phyloP scores from a whole-genome alignment of 2,797 vertebrate species.

The Amblyopsis hoosieri region DNA sequence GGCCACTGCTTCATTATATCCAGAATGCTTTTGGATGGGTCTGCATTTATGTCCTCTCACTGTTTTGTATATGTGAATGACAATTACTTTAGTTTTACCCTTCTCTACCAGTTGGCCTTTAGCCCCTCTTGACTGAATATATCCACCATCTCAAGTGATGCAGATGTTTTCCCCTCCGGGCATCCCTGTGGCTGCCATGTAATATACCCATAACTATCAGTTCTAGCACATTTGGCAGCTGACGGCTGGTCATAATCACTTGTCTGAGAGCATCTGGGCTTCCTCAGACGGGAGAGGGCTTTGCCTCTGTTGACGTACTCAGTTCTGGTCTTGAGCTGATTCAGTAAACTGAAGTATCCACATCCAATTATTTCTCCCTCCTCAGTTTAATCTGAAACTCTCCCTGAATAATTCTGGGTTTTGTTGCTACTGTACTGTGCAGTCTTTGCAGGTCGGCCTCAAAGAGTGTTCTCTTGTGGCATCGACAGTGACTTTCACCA shows the following conservation, averaged over 20 bases:
- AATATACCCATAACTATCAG: slow-evolving; percentile 8
- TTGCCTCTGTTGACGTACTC: slow-evolving; percentile 12
- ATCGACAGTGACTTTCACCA: slow-evolving; percentile 4
- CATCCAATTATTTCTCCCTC: slow-evolving; percentile 12
- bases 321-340: slow-evolving; percentile 16
- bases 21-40: slow-evolving; percentile 3
- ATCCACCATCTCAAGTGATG: slow-evolving; percentile 1
- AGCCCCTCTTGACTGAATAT: slow-evolving; percentile 3
- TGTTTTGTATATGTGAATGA: slow-evolving; percentile 7
- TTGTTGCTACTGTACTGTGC: background rate
- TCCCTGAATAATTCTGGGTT: slow-evolving; percentile 5
- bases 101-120: background rate
- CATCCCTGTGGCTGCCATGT: slow-evolving; percentile 1
- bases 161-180: background rate
- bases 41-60: slow-evolving; percentile 2
- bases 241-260: background rate
- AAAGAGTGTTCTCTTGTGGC: background rate
- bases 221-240: background rate
- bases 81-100: background rate
- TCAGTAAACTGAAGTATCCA: slow-evolving; percentile 3
- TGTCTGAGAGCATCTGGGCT: background rate
- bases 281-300: slow-evolving; percentile 7
- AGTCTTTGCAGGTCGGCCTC: slow-evolving; percentile 7
- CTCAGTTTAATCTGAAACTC: slow-evolving; percentile 8
- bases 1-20: background rate